Base-by-base conservation (phyloP, 1,140 invertebrate species). In the Radopholus similis region DNA sequence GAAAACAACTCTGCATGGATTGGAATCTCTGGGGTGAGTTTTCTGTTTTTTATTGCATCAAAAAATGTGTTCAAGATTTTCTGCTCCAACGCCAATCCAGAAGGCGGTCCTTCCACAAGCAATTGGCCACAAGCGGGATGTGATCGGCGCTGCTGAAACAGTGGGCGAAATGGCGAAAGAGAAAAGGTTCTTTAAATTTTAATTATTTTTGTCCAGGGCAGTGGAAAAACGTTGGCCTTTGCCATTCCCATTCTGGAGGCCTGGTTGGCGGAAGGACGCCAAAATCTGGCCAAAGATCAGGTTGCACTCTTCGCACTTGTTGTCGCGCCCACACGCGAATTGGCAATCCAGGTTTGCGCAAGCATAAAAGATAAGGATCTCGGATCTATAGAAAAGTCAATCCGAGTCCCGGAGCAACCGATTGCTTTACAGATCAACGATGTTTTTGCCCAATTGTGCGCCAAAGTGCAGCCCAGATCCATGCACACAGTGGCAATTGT, bases 191-290 rank as follows among this genome's bases (percentile, higher is more conserved):
- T 38, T 34, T 54, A 11, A n/a, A 13, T 32, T 18, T 23, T 42
- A 26, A 15, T 54, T 70, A n/a, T 37, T 53, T 11, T 60, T 40
- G 57, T 49, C 28, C 37, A 86, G 84, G 95, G 95, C 8, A 95
- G 92, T 87, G 95, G 95, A 0, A 97, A 97, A 86, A 97, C 94
- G 0, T 84, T 97, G 40, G 94, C 93, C 0, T 97, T 97, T 88
- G 92, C 90, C 2, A 90, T 97, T 68, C 95, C 95, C 30, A 90
- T 97, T 53, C 83, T 96, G 51, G 84, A 88, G 70, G 90, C 90
- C 6, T 93, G 96, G 68, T 83, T 95, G 18, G 34, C 44, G 3
- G 37, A 55, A 3, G 49, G 6, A 21, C 21, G 13, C 23, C 47
- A 40, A 28, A 53, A 44, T 8, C 4, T 11, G 8, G 64, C 58